These are phyloP conservation scores for Bembecia ichneumoniformis DNA, from an alignment of 2,888 invertebrate species.

Conservation along the genomic window DNA sequence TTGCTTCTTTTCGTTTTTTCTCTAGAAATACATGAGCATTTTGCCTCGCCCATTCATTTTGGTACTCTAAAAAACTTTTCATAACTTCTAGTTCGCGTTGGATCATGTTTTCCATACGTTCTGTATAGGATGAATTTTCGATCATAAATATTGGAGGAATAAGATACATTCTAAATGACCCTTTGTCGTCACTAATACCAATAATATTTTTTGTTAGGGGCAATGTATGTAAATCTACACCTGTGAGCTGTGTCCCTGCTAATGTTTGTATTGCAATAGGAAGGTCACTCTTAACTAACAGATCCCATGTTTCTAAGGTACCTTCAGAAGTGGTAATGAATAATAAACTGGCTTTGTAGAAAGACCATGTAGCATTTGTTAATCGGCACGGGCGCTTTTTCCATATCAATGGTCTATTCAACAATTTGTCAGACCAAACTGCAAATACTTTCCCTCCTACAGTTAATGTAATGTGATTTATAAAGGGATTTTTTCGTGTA, in stretches of 20 bases:
- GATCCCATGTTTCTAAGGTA: conserved; percentile 85
- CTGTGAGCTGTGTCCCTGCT: conserved; percentile 77
- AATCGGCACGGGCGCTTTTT: conserved; percentile 72
- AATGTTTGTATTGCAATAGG: conserved; percentile 77
- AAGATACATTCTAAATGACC: conserved; percentile 76
- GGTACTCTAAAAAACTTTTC: conserved; percentile 71
- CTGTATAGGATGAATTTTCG: conserved; percentile 46
- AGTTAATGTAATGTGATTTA: conserved; percentile 75
- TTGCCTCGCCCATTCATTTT: conserved; percentile 68
- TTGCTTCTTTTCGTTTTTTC: conserved; percentile 52
- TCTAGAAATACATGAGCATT: conserved; percentile 48
- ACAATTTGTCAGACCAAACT: conserved; percentile 79
- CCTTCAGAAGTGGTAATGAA: conserved; percentile 82
- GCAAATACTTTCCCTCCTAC: conserved; percentile 83
- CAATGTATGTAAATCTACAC: conserved; percentile 73
- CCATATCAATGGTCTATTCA: conserved; percentile 76
- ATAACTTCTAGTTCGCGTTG: conserved; percentile 68
- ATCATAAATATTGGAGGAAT: conserved; percentile 69
- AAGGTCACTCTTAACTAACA: conserved; percentile 78
- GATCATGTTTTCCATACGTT: conserved; percentile 56
- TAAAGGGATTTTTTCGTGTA: conserved; percentile 74
- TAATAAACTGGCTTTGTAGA: conserved; percentile 79
- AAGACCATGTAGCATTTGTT: conserved; percentile 82
- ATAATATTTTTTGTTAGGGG: conserved; percentile 72
- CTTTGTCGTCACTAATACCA: conserved; percentile 78